phyloP scores from a whole-genome alignment of 1,140 invertebrate genomes.

The Drosophila orena region DNA sequence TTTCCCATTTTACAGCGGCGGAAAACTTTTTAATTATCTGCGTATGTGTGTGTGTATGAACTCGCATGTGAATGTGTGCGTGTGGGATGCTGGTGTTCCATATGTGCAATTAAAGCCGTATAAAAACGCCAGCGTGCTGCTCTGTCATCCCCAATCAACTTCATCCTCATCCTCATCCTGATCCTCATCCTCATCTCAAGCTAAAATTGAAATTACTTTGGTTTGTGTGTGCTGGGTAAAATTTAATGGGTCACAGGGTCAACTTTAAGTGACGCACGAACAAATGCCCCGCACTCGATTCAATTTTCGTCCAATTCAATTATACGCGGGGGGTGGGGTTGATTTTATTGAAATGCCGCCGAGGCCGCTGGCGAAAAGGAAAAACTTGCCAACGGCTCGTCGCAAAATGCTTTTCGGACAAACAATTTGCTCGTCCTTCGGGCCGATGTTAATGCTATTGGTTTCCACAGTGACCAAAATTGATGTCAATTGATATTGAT shows the following conservation, averaged over 20 bases:
- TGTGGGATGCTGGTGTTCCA: neutral
- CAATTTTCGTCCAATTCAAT: constrained; percentile 64
- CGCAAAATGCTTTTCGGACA: constrained; percentile 37
- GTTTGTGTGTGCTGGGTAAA: constrained; percentile 25
- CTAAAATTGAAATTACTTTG: constrained; percentile 44
- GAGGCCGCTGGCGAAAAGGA: constrained; percentile 15
- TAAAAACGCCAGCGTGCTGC: constrained; percentile 9
- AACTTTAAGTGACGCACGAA: constrained; percentile 41
- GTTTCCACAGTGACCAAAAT: constrained; percentile 39
- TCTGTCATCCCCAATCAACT: constrained; percentile 41
- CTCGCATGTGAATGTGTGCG: neutral
- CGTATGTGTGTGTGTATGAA: neutral
- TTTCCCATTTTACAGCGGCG: constrained; percentile 29
- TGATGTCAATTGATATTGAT: constrained; percentile 68
- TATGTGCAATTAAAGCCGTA: constrained; percentile 17
- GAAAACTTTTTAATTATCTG: constrained; percentile 50
- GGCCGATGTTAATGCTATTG: constrained; percentile 34
- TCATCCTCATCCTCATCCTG: constrained; percentile 25
- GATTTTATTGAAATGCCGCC: constrained; percentile 58
- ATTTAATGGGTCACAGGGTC: constrained; percentile 61
- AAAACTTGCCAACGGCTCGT: constrained; percentile 44
- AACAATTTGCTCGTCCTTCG: constrained; percentile 19
- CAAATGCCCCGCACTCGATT: constrained; percentile 38
- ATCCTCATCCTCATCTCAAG: constrained; percentile 25
- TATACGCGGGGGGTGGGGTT: constrained; percentile 27